A percentile compares a stretch with the other conserved stretches of the same genome.
These are phyloP conservation scores for Papilio elwesi DNA, from an alignment of 2,888 invertebrate genomes.

Conservation along the genomic window DNA sequence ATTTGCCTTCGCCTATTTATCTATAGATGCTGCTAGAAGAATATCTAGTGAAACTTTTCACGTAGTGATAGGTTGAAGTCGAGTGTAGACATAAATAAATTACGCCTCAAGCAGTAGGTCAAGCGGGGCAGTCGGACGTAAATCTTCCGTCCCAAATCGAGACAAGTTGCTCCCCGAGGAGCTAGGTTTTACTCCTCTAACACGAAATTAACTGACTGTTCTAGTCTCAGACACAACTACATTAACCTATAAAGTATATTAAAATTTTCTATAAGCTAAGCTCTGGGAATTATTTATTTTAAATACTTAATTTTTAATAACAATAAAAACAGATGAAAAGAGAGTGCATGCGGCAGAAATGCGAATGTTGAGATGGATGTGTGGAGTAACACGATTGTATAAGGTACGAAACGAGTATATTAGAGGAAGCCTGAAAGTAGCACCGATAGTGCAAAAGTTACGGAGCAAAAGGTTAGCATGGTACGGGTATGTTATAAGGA, in stretches of 20 bases:
- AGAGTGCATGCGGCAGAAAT: too few species aligned
- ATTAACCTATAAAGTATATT: slow-evolving; percentile 19
- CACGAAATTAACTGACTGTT: slow-evolving; percentile 37
- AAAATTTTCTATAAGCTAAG: neutral
- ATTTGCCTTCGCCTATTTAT: neutral
- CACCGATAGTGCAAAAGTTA: too few species aligned
- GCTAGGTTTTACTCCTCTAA: slow-evolving; percentile 25
- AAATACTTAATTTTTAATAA: neutral
- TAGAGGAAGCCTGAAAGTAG: too few species aligned
- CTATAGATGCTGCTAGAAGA: neutral
- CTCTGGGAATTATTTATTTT: neutral
- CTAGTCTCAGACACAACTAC: slow-evolving; percentile 8
- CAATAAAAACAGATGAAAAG: too few species aligned
- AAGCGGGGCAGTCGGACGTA: slow-evolving; percentile 27
- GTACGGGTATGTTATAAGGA: too few species aligned
- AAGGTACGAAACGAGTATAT: too few species aligned
- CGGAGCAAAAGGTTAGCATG: too few species aligned
- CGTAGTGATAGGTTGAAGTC: neutral
- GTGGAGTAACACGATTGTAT: too few species aligned
- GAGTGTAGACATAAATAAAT: slow-evolving; percentile 29
- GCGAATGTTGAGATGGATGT: too few species aligned
- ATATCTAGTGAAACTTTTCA: neutral
- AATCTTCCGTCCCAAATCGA: slow-evolving; percentile 39
- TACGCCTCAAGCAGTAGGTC: slow-evolving; percentile 32
- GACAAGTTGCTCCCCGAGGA: slow-evolving; percentile 38